Evolutionary conservation across 2,888 invertebrate species (phyloP), one percentile per base, ranked within the genome.

Genomic region (Pseudolycoriella hygida): DNA sequence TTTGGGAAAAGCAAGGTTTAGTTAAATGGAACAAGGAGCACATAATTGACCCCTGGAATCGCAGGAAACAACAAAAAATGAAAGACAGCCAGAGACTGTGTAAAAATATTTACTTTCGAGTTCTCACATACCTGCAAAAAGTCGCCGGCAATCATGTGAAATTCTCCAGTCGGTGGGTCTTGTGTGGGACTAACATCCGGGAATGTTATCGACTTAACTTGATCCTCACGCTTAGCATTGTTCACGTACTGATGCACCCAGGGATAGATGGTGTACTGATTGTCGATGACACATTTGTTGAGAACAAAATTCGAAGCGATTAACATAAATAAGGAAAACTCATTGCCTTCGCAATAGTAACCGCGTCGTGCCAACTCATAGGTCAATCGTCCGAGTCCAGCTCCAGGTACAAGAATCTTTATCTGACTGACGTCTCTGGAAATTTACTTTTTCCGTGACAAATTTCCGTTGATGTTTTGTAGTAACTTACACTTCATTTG

Each of bases 101-200:
- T 37, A 8, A 25, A 40, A 20, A 44, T 17, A 37, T 30, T 19
- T n/a, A n/a, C n/a, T n/a, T 31, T 17, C 31, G 17, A 18, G 30
- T 25, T 34, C 40, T 65, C 68, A n/a, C n/a, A n/a, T 54, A 92
- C 88, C 70, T 94, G 90, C 14, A 93, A 68, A 59, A 97, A 98
- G 62, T 97, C 96, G 1, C 97, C 98, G 12, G 96, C 97, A 0
- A 87, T 84, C 85, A 98, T 97, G 3, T 89, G 88, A 66, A 97
- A 90, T 58, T 78, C 69, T 4, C 68, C 72, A 40, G 72, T 68
- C 1, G 68, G 67, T 2, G 64, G 60, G 46, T 73, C 70, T 42
- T 73, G 73, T 40, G 74, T 71, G 0, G 90, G 90, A 54, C 81
- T 77, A 2, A 87, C 78, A 61, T 97, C 97, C 0, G 96, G 97